A percentile compares a stretch with the other conserved stretches of the same genome.
Evolutionary conservation across 2,113 vertebrate species (phyloP).

Genomic region (Nannobrachium achirus): DNA sequence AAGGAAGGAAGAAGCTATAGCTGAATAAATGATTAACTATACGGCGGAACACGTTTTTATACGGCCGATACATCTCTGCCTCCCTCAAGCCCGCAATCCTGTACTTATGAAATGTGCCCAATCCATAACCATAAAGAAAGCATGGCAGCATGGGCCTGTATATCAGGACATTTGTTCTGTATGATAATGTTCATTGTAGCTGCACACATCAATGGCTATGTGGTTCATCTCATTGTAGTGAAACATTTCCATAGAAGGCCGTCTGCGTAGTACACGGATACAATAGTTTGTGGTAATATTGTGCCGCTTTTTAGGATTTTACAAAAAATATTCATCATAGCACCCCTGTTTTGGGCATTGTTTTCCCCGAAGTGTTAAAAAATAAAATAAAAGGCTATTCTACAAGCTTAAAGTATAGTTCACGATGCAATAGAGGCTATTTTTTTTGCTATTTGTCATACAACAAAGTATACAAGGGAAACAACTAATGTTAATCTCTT

Average conservation of each 20-base stretch:
- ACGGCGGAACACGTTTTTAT: constrained; percentile 69
- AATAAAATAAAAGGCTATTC: too few relatives aligned
- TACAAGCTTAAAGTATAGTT: too few relatives aligned
- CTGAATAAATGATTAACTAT: constrained; percentile 76
- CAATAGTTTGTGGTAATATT: too few relatives aligned
- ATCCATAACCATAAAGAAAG: constrained; percentile 75
- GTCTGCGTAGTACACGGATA: constrained; percentile 67
- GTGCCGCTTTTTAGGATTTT: too few relatives aligned
- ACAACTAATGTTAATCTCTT: too few relatives aligned
- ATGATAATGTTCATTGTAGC: constrained; percentile 66
- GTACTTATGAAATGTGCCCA: constrained; percentile 67
- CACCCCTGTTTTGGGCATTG: too few relatives aligned
- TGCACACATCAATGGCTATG: constrained; percentile 49
- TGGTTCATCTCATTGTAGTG: constrained; percentile 10
- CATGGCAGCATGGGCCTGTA: constrained; percentile 55
- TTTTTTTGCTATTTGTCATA: too few relatives aligned
- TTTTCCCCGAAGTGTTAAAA: too few relatives aligned
- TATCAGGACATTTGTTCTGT: constrained; percentile 59
- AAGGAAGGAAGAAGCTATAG: constrained; percentile 60
- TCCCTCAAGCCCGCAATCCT: constrained; percentile 53
- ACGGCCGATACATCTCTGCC: constrained; percentile 72
- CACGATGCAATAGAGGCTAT: too few relatives aligned
- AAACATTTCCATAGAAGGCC: too few relatives aligned
- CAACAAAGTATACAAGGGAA: too few relatives aligned
- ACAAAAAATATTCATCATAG: too few relatives aligned